phyloP scores from a whole-genome alignment of 92 coral and sea anemone species.

The Siderastrea siderea region DNA sequence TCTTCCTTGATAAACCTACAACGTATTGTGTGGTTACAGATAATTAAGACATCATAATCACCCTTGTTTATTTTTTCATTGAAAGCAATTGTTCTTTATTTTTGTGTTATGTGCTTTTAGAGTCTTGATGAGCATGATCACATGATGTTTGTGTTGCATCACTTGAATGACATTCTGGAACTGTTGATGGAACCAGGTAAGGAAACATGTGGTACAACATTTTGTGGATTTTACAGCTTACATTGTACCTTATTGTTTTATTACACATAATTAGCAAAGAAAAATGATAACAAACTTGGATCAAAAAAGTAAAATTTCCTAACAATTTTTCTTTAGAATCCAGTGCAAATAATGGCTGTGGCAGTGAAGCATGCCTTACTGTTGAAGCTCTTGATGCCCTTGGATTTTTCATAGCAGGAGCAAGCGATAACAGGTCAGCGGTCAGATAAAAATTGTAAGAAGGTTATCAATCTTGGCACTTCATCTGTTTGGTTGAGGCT shows the following conservation, averaged over 20 bases:
- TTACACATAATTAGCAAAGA: background rate
- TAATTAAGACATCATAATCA: background rate
- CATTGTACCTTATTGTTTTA: background rate
- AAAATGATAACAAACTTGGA: background rate
- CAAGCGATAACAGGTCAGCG: conserved; percentile 79
- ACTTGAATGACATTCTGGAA: conserved; percentile 94
- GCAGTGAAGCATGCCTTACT: conserved; percentile 86
- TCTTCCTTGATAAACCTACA: no score
- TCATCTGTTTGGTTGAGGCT: no score
- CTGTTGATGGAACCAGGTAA: conserved; percentile 96
- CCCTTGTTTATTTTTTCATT: background rate
- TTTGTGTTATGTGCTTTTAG: conserved; percentile 39
- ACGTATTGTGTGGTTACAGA: no score
- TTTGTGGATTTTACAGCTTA: background rate
- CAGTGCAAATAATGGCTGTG: conserved; percentile 60
- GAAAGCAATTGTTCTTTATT: background rate
- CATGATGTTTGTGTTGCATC: conserved; percentile 97
- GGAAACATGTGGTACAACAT: background rate
- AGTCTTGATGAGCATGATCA: conserved; percentile 99
- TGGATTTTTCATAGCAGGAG: conserved; percentile 91
- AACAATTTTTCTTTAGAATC: conserved; percentile 21
- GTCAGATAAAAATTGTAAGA: background rate
- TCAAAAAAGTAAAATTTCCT: background rate
- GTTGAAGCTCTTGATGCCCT: conserved; percentile 96
- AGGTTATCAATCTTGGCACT: no score